Conservation (phyloP, 2,888 invertebrate genomes). For the Ennomos fuscantarius region DNA sequence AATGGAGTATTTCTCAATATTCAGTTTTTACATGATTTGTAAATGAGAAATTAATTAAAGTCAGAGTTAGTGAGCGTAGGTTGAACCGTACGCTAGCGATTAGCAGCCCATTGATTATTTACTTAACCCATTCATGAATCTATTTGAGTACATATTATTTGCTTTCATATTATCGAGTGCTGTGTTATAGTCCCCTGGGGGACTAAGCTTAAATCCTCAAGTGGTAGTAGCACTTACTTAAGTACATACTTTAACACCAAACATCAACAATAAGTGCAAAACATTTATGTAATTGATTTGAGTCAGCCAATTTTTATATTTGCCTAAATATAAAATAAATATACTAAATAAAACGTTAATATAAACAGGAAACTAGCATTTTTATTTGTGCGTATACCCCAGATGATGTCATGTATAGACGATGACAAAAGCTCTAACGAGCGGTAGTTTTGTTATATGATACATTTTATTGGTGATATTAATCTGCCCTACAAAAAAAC, state of each 20-base stretch:
- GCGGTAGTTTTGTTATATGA: constrained; percentile 34
- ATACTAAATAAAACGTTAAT: constrained; percentile 60
- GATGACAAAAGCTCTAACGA: constrained; percentile 42
- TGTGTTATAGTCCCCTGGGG: too few species aligned
- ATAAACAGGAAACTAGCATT: constrained; percentile 72
- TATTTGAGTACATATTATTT: constrained; percentile 4
- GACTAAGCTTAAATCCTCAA: too few species aligned
- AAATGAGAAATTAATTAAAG: constrained; percentile 32
- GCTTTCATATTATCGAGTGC: constrained; percentile 11
- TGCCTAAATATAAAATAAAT: constrained; percentile 58
- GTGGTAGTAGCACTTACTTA: too few species aligned
- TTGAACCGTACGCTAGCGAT: constrained; percentile 19
- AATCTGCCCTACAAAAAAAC: constrained; percentile 13
- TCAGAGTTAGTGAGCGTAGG: constrained; percentile 33
- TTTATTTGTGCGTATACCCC: constrained; percentile 68
- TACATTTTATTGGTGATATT: not conserved
- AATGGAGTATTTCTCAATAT: too few species aligned
- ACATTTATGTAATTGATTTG: constrained; percentile 33
- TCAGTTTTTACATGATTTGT: constrained; percentile 12
- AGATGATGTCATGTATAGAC: constrained; percentile 71
- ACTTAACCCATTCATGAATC: constrained; percentile 29
- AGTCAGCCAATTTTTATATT: constrained; percentile 52
- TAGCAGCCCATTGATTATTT: constrained; percentile 25
- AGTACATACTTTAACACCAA: constrained; percentile 1
- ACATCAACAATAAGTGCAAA: not conserved